A percentile compares a stretch with the other conserved stretches of the same genome.
These are phyloP conservation scores for Synanthedon myopaeformis DNA, from an alignment of 2,888 invertebrate species.

Conservation along the genomic window DNA sequence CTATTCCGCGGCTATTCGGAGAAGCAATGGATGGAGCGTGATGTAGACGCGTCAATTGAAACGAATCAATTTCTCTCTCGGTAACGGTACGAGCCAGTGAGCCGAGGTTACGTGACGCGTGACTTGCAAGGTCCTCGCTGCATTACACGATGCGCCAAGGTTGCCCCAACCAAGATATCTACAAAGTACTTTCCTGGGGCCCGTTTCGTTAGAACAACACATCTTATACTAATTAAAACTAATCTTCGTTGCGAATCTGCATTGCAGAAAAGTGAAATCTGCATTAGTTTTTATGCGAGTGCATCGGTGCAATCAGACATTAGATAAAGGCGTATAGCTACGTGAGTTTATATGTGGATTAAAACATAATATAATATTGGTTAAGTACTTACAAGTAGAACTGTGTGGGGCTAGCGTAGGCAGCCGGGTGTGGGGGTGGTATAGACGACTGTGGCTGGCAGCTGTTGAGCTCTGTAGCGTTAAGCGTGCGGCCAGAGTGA, in stretches of 20 bases:
- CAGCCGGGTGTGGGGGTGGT: constrained; percentile 22
- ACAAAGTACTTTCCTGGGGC: constrained; percentile 32
- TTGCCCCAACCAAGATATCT: constrained; percentile 52
- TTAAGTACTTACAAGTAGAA: constrained; percentile 30
- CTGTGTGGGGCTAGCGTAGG: constrained; percentile 21
- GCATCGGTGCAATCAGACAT: constrained; percentile 43
- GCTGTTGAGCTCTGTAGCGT: constrained; percentile 1
- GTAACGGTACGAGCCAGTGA: constrained; percentile 57
- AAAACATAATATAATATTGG: constrained; percentile 13
- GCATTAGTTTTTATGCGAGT: constrained; percentile 38
- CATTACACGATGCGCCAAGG: constrained; percentile 71
- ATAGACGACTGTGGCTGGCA: constrained; percentile 18
- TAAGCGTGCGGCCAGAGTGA: constrained; percentile 53
- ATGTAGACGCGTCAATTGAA: constrained; percentile 7
- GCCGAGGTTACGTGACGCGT: constrained; percentile 70
- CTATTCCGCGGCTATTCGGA: constrained; percentile 1
- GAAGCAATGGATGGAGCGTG: constrained; percentile 27
- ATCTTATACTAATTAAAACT: not conserved
- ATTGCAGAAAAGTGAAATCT: constrained; percentile 50
- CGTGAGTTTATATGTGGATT: constrained; percentile 9
- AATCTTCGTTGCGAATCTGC: not conserved
- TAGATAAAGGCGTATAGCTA: constrained; percentile 21
- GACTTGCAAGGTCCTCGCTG: constrained; percentile 70
- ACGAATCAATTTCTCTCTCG: constrained; percentile 30
- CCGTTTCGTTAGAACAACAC: constrained; percentile 10